These are phyloP conservation scores for Thunnus albacares DNA, from an alignment of 2,797 vertebrate species.

Conservation along the genomic window DNA sequence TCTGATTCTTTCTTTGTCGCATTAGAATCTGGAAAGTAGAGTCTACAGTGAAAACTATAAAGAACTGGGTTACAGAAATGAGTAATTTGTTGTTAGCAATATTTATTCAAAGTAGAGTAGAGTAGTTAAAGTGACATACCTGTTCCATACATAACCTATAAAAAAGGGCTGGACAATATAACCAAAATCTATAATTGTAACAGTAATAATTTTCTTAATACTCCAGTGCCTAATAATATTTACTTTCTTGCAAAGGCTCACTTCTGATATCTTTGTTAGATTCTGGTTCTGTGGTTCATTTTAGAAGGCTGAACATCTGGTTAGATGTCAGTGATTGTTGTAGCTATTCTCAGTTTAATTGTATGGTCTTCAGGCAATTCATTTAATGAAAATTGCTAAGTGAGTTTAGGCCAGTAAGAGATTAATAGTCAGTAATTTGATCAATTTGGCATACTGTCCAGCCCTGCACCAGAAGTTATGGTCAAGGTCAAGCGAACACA, in stretches of 20 bases:
- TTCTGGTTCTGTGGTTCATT: not conserved
- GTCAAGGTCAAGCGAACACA: conserved; percentile 57
- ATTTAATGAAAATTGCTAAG: not conserved
- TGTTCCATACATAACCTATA: conserved; percentile 63
- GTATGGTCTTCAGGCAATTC: not conserved
- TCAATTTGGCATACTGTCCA: conserved; percentile 53
- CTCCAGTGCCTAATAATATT: conserved; percentile 9
- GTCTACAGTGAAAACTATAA: not conserved
- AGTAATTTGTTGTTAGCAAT: conserved; percentile 59
- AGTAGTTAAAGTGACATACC: conserved; percentile 73
- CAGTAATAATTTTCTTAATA: conserved; percentile 17
- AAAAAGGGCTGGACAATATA: conserved; percentile 69
- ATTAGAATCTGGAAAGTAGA: not conserved
- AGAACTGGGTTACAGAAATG: conserved; percentile 9
- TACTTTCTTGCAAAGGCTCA: not conserved
- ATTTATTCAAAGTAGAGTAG: conserved; percentile 71
- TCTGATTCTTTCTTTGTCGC: not conserved
- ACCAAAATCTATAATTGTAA: conserved; percentile 41
- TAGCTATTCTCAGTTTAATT: conserved; percentile 23
- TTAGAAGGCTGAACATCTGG: not conserved
- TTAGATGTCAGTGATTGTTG: not conserved
- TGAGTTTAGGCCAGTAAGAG: conserved; percentile 19
- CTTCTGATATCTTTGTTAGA: not conserved
- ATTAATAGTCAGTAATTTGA: conserved; percentile 25
- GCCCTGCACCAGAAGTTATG: conserved; percentile 58